These are phyloP conservation scores for Lithobius niger DNA, from an alignment of 1,140 invertebrate species.

Conservation along the genomic window DNA sequence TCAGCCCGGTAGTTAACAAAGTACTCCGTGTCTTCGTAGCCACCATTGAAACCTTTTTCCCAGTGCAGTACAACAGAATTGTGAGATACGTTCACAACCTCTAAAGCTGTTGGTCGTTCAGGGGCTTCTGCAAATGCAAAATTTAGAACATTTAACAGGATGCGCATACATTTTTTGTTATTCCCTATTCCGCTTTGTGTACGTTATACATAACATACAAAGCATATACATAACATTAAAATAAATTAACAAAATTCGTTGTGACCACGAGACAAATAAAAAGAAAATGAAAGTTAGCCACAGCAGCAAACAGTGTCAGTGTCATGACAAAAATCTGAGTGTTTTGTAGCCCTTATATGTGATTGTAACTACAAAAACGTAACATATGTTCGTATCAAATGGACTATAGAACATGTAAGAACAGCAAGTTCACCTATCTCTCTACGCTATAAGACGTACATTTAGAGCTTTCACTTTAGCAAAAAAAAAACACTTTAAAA, in stretches of 20 bases:
- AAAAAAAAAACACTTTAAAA: too few species aligned
- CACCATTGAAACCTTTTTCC: conserved; percentile 81
- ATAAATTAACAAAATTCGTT: background rate
- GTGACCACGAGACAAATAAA: background rate
- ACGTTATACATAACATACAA: background rate
- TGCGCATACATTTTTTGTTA: background rate
- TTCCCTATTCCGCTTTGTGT: background rate
- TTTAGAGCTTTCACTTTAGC: too few species aligned
- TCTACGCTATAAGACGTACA: too few species aligned
- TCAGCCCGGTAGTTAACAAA: conserved; percentile 46
- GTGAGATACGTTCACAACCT: conserved; percentile 32
- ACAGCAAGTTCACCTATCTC: too few species aligned
- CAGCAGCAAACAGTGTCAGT: too few species aligned
- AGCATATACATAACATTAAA: background rate
- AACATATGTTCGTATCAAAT: too few species aligned
- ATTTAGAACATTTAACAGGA: too few species aligned
- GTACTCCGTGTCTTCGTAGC: conserved; percentile 66
- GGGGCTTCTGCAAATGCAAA: conserved; percentile 45
- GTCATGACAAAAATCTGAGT: too few species aligned
- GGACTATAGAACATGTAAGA: too few species aligned
- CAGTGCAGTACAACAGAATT: conserved; percentile 62
- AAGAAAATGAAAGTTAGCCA: too few species aligned
- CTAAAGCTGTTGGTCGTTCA: conserved; percentile 57
- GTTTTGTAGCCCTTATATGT: too few species aligned
- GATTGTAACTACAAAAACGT: too few species aligned